Evolutionary conservation across 2,113 vertebrate genomes (phyloP), one percentile per base, ranked within the genome.

Genomic region (Physeter macrocephalus): DNA sequence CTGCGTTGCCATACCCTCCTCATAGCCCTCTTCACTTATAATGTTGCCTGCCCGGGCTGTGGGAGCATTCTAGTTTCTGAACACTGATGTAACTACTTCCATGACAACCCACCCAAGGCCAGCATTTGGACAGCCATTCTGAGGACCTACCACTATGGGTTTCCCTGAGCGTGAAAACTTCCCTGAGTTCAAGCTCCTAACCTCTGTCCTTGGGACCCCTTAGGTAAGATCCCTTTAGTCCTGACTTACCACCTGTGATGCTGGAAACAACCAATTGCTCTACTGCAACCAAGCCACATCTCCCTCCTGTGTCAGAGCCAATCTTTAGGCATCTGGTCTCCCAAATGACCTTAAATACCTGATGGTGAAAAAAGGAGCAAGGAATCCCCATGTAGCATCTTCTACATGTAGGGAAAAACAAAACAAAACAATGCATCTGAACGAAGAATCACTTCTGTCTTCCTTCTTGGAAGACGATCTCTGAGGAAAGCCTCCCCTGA

Each of bases 1-100:
- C 20, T 3, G 41, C 3, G 21, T 75, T 57, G 34, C 25, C 69
- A 61, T 20, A 72, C 10, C 39, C 31, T 80, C 14, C 46, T 54
- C 31, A 64, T 1, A 43, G 39, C 4, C 27, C 41, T 66, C 27
- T 78, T 85, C 10, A 88, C 9, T 69, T 12, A 71, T 29, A 52
- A 61, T 4, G 21, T 61, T 25, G 84, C 49, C 46, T 88, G 81
- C 8, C 8, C 75, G 36, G 69, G 84, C 41, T 29, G 27, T 90
- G n/a, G 36, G 67, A 89, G 6, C 41, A 94, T 54, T 75, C 61
- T 61, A n/a, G 34, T 93, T 94, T 96, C 59, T 92, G 49, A 94
- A 29, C 29, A 31, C 75, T 52, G 67, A 52, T 57, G 1, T 64
- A 77, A 88, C 27, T 62, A 61, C 46, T 95, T 78, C 41, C 49